These are phyloP conservation scores for Chionis minor DNA, from an alignment of 2,113 vertebrate species.

Conservation along the genomic window DNA sequence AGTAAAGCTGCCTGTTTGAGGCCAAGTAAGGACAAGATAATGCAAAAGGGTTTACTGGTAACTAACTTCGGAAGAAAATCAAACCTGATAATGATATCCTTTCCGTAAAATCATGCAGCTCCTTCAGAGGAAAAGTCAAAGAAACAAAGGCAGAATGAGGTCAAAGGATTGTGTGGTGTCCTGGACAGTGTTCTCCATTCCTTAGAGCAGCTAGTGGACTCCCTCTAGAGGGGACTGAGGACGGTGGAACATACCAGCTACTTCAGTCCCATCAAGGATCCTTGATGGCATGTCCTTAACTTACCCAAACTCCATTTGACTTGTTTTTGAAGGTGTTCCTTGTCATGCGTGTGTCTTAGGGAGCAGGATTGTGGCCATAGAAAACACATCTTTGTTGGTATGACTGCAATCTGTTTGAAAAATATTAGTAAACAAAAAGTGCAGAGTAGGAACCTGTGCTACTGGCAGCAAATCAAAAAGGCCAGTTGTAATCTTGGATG, in stretches of 20 bases:
- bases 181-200: not conserved
- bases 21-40: not conserved
- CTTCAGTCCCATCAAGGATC: not conserved
- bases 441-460: not conserved
- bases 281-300: not conserved
- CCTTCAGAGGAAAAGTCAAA: not conserved
- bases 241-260: not conserved
- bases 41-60: not conserved
- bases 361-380: not conserved
- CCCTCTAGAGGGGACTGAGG: conserved; percentile 43
- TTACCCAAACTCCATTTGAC: not conserved
- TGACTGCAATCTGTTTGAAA: not conserved
- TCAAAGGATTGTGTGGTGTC: not conserved
- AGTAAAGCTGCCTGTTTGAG: not conserved
- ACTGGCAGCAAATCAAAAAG: not conserved
- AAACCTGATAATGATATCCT: not conserved
- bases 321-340: not conserved
- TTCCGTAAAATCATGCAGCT: not conserved
- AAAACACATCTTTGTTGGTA: not conserved
- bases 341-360: not conserved
- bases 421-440: not conserved
- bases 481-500: not conserved
- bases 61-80: not conserved
- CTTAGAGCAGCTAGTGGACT: not conserved
- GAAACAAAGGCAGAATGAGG: not conserved